Evolutionary conservation across 2,113 vertebrate genomes (phyloP).

Genomic region (Antechinus flavipes): DNA sequence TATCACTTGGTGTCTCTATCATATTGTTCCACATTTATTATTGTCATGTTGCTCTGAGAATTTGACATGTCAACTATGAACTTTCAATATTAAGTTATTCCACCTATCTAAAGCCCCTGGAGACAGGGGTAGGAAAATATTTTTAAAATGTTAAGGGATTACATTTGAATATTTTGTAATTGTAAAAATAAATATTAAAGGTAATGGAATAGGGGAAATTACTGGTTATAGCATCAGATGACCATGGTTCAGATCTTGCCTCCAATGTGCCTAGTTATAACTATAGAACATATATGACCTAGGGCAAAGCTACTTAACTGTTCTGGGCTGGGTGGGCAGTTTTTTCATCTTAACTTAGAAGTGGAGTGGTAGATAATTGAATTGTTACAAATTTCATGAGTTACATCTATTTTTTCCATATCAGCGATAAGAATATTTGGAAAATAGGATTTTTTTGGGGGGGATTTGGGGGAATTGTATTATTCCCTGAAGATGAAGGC

Average conservation of each 20-base stretch:
- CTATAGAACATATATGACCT: neutral
- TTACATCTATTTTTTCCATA: conserved; percentile 23
- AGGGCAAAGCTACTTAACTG: neutral
- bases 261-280: neutral
- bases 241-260: neutral
- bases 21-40: neutral
- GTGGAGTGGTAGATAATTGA: neutral
- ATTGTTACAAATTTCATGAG: conserved; percentile 45
- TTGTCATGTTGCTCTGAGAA: conserved; percentile 7
- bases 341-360: neutral
- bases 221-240: neutral
- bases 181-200: neutral
- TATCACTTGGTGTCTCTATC: neutral
- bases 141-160: neutral
- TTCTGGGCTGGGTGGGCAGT: neutral
- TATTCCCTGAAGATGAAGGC: conserved; percentile 22
- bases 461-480: neutral
- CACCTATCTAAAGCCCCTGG: conserved; percentile 17
- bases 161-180: neutral
- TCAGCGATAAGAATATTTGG: conserved; percentile 42
- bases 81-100: conserved; percentile 17
- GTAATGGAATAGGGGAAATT: neutral
- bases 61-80: conserved; percentile 23
- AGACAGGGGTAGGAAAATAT: neutral
- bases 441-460: neutral